Conservation (phyloP, 2,797 vertebrate species). For the Myotis myotis region DNA sequence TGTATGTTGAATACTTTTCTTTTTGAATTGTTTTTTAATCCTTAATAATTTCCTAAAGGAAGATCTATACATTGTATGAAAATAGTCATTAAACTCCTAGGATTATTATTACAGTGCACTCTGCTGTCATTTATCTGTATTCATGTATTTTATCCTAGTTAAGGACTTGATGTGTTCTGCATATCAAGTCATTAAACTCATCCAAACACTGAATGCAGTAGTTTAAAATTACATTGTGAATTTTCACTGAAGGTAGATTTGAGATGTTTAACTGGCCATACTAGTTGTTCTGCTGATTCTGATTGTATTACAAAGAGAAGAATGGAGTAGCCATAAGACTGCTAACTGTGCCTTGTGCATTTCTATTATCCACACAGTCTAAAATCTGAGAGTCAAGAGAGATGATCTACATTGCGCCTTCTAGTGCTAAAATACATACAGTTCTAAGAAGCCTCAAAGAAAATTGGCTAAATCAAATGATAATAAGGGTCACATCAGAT, state of each 20-base stretch:
- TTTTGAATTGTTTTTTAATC: neutral
- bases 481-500: neutral
- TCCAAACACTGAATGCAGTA: neutral
- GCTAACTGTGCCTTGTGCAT: neutral
- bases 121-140: neutral
- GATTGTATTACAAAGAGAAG: neutral
- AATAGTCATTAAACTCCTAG: neutral
- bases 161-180: neutral
- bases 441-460: neutral
- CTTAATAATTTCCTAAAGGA: constrained; percentile 17
- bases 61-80: neutral
- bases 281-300: neutral
- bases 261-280: neutral
- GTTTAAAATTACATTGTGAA: neutral
- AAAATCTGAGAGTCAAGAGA: neutral
- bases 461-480: neutral
- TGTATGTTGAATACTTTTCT: neutral
- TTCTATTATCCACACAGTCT: neutral
- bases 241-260: neutral
- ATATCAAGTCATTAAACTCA: neutral
- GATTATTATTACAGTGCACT: neutral
- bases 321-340: neutral
- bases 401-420: neutral
- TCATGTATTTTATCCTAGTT: constrained; percentile 36
- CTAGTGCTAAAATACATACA: neutral